Evolutionary conservation across 53 echinoderm and acorn worm genomes (phyloP), one percentile per base, ranked within the genome.

Genomic region (Astropecten irregularis): DNA sequence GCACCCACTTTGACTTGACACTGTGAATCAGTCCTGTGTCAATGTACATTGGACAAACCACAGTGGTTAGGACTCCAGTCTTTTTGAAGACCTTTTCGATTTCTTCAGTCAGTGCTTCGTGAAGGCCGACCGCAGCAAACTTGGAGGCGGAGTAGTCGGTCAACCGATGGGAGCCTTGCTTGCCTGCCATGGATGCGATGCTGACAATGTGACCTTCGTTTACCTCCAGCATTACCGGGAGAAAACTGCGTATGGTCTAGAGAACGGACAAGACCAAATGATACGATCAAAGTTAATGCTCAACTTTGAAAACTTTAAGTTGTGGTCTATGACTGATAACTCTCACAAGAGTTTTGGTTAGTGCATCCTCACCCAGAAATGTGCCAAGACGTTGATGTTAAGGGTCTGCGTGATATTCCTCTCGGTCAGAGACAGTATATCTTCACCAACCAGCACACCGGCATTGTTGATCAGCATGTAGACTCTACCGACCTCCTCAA

Each of bases 391-490:
- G 47, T 95, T 95, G 38, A 95, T 84, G 25, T 91, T 74, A 58
- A 95, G 86, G 16, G 92, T 89, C 38, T 84, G 62, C 52, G 55
- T 25, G 40, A 95, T 95, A 52, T 89, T 79, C 1, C 77, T 66
- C 21, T 95, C 93, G 6, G 89, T 84, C 19, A 95, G 66, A n/a
- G 88, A 68, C 42, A 95, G 86, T 19, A 95, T 69, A 2, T 86
- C 66, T 20, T 88, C 89, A 9, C 96, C 96, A 1, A 86, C 64
- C 38, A 95, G 81, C 19, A 95, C 66, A 9, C 96, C 96, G 25
- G 96, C 96, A 82, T 95, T 95, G 82, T 95, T 95, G 48, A 95
- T 83, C 35, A 95, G 83, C 82, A 95, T 95, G 70, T 95, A 86
- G 22, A 95, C 93, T 32, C 59, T 5, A 25, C 90, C 90, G 8